phyloP scores from a whole-genome alignment of 2,888 invertebrate species.

The Plemyria rubiginata region DNA sequence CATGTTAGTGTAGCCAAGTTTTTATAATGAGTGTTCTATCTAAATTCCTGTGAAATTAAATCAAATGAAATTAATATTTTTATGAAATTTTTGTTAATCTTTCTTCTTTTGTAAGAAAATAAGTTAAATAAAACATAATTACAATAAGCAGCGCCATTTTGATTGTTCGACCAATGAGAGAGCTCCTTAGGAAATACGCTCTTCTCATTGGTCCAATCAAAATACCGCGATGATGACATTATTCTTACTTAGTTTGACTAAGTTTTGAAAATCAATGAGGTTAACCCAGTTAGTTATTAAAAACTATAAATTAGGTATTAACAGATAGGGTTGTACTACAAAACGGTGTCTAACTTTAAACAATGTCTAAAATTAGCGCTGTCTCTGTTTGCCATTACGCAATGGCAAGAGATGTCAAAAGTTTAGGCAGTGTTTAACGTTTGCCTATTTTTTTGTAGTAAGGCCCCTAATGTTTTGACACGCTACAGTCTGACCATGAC shows the following conservation, averaged over 20 bases:
- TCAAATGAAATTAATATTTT: constrained; percentile 6
- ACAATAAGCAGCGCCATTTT: constrained; percentile 6
- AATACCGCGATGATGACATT: background rate
- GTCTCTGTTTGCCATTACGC: too few relatives aligned
- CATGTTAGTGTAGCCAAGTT: background rate
- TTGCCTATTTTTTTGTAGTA: too few relatives aligned
- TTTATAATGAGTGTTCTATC: background rate
- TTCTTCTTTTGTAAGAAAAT: background rate
- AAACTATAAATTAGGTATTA: background rate
- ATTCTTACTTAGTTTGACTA: constrained; percentile 3
- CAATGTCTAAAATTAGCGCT: too few relatives aligned
- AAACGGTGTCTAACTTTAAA: too few relatives aligned
- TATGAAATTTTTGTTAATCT: constrained; percentile 8
- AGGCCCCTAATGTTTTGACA: background rate
- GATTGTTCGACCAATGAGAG: constrained; percentile 12
- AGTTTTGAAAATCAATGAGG: background rate
- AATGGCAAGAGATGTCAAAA: too few relatives aligned
- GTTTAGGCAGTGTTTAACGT: too few relatives aligned
- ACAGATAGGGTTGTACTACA: too few relatives aligned
- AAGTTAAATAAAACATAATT: background rate
- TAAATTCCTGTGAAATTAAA: constrained; percentile 4
- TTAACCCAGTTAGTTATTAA: background rate
- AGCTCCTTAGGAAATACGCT: background rate
- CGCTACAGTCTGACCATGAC: too few relatives aligned
- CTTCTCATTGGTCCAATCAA: background rate